phyloP scores from a whole-genome alignment of 1,140 invertebrate species.

The Drosophila saltans region DNA sequence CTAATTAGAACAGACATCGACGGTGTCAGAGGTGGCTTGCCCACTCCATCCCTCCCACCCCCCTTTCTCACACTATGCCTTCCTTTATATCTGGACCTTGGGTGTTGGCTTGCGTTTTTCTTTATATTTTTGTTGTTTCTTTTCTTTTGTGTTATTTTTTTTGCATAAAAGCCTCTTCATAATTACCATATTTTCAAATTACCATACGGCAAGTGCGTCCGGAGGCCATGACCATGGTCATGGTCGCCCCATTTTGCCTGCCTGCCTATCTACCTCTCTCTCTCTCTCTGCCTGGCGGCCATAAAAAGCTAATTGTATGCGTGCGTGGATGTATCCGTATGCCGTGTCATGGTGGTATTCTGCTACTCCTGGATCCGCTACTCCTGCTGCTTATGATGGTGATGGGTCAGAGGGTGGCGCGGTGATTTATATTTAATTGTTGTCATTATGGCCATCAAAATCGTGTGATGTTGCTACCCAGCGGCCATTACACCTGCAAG shows the following conservation, averaged over 20 bases:
- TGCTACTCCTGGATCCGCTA: not conserved
- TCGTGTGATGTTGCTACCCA: slow-evolving; percentile 44
- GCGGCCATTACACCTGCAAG: slow-evolving; percentile 35
- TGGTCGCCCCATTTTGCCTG: slow-evolving; percentile 28
- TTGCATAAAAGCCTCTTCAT: slow-evolving; percentile 57
- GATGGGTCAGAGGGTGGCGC: slow-evolving; percentile 12
- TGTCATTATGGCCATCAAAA: slow-evolving; percentile 80
- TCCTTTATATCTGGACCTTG: slow-evolving; percentile 8
- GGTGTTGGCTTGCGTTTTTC: not conserved
- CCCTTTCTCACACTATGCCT: slow-evolving; percentile 12
- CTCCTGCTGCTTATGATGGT: no score
- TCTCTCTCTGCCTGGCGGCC: slow-evolving; percentile 49
- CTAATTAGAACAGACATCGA: slow-evolving; percentile 75
- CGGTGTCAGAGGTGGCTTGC: slow-evolving; percentile 47
- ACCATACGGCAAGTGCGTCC: slow-evolving; percentile 66
- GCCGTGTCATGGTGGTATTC: not conserved
- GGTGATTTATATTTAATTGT: slow-evolving; percentile 82
- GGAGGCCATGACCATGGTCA: slow-evolving; percentile 43
- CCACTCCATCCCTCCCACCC: not conserved
- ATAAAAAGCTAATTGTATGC: slow-evolving; percentile 82
- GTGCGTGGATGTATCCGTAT: slow-evolving; percentile 39
- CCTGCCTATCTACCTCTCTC: no score
- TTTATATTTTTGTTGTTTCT: slow-evolving; percentile 13
- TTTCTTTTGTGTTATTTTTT: slow-evolving; percentile 26
- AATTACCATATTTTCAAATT: slow-evolving; percentile 82